Base-by-base conservation (phyloP, 2,113 vertebrate species). In the Barnardius zonarius region DNA sequence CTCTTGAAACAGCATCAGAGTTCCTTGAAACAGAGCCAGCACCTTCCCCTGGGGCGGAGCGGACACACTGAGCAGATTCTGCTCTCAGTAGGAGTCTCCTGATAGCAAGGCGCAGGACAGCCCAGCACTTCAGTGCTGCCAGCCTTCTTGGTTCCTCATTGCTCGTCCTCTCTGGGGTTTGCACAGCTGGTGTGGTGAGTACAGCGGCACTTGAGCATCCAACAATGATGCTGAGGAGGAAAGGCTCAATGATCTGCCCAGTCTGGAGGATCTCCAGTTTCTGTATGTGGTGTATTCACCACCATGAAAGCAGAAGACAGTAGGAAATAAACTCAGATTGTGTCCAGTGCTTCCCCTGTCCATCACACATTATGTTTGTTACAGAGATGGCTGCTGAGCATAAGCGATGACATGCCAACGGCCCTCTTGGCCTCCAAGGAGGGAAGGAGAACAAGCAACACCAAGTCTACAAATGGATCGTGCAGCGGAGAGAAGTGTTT, bases 21-120 rank as follows among this genome's bases (percentile, higher is more conserved):
- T 13, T n/a, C 52, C 93, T 62, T 78, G 96, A 83, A 94, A 69
- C 8, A 17, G 9, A 73, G 97, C 91, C 95, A 94, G 77, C 63
- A 11, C 59, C 24, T 43, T 70, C 33, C 78, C 62, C 75, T 18
- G 48, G 28, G 64, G 86, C 8, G 6, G 25, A 77, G 69, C 69
- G 10, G 68, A 94, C 59, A 66, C 3, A 3, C 62, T 24, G 55
- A 87, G 80, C 72, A 91, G 88, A 92, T 69, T 74, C 90, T 67
- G 76, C 78, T 44, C 90, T 7, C 41, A 70, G 13, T 17, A 93
- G 14, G 66, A 83, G 52, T 23, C 77, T 75, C 54, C 30, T 2
- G 5, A 39, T 17, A 66, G 48, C 43, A 64, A 86, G 52, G 48
- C 2, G 1, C 43, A 93, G 27, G 33, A 46, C 49, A 89, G 61